Base-by-base conservation (phyloP, 2,888 invertebrate species). In the Cheiracanthium punctorium region DNA sequence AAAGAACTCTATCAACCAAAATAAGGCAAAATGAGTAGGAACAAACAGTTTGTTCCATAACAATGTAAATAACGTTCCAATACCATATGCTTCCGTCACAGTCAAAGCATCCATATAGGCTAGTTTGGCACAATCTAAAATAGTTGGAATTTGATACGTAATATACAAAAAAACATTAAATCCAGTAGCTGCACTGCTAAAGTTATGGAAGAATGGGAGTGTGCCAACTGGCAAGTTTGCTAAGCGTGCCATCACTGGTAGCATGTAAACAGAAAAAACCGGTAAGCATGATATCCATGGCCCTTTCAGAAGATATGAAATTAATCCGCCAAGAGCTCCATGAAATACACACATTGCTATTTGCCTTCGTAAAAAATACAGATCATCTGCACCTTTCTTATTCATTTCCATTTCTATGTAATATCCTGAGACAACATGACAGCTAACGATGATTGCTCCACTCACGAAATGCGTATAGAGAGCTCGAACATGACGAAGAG, bases 391-490 rank as follows among this genome's bases (percentile, higher is more conserved):
- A 89, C 75, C 76, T 90, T 80, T 90, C 32, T 84, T 88, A 30
- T 73, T 82, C 30, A 87, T 89, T 74, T 91, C 90, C n/a, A 89
- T 90, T 89, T 90, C 89, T 17, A 93, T 91, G 88, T 92, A 93
- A 75, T 91, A 90, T 20, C 90, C 89, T 0, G 93, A 93, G 82
- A 93, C 90, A 84, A 92, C 90, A 88, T 93, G 92, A 10, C 92
- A 91, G 24, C 91, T 90, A 0, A 91, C 91, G 52, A 93, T 90
- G 1, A 93, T 90, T 33, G 91, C 90, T 10, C 91, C 90, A 88
- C 92, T 92, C 52, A 93, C 90, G 37, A 92, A 90, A 90, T 93
- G 93, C 90, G 92, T 92, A 90, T 93, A 93, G 71, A 93, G 90
- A 20, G 91, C 91, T 33, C 93, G 91, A 41, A 93, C 91, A 82